These are phyloP conservation scores for Melanargia galathea DNA, from an alignment of 2,888 invertebrate genomes.

Conservation along the genomic window DNA sequence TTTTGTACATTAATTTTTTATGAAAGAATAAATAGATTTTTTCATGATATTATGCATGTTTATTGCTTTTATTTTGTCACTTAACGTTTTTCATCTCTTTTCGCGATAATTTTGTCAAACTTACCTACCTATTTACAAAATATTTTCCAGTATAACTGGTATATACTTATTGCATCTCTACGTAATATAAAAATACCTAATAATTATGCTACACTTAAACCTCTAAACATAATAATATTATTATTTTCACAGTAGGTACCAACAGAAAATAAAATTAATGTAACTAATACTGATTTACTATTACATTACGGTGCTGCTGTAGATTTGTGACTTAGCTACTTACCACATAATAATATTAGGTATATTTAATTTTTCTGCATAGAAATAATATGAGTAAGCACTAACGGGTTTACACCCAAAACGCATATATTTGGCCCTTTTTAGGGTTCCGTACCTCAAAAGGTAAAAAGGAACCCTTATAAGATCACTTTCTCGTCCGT, in stretches of 20 bases:
- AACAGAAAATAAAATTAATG: slow-evolving; percentile 27
- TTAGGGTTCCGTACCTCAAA: no score
- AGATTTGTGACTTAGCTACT: neutral
- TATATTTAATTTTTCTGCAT: no score
- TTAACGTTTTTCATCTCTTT: neutral
- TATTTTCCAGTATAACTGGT: slow-evolving; percentile 24
- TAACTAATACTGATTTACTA: slow-evolving; percentile 46
- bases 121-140: slow-evolving; percentile 8
- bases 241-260: slow-evolving; percentile 16
- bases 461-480: no score
- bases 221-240: neutral
- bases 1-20: neutral
- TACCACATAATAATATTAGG: no score
- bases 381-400: no score
- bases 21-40: no score
- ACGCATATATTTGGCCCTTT: no score
- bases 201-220: neutral
- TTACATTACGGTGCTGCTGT: neutral
- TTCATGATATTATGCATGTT: no score
- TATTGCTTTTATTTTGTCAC: neutral
- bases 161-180: slow-evolving; percentile 8
- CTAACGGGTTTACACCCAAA: no score
- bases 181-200: neutral
- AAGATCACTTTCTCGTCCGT: no score
- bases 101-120: neutral